Percentiles rank a stretch among this genome's conserved stretches.
These are phyloP conservation scores for Lasioglossum malachurum DNA, from an alignment of 2,888 invertebrate species.

Conservation along the genomic window DNA sequence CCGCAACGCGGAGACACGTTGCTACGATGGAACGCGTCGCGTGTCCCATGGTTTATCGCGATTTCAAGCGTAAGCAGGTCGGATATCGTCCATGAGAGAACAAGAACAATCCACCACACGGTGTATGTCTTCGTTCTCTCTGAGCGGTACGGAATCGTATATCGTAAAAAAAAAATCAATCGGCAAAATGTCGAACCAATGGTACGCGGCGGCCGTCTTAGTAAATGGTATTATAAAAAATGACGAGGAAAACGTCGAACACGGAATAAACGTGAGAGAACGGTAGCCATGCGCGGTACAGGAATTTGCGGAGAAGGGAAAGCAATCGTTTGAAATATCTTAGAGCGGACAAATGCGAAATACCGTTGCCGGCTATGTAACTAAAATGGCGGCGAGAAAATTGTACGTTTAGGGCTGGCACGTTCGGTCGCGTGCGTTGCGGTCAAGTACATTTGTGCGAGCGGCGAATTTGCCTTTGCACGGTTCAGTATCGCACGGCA, in stretches of 20 bases:
- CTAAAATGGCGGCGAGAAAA: constrained; percentile 77
- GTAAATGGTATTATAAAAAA: background rate
- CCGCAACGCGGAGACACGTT: constrained; percentile 9
- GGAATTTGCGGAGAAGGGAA: background rate
- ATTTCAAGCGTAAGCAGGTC: constrained; percentile 47
- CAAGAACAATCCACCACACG: constrained; percentile 12
- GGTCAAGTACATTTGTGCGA: constrained; percentile 45
- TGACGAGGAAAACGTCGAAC: background rate
- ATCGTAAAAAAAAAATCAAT: background rate
- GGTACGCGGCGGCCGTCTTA: background rate
- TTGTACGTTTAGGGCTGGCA: constrained; percentile 55
- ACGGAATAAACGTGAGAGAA: background rate
- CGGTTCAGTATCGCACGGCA: constrained; percentile 22
- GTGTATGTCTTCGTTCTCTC: constrained; percentile 66
- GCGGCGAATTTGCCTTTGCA: constrained; percentile 64
- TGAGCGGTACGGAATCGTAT: constrained; percentile 68
- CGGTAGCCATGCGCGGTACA: background rate
- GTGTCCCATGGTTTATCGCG: constrained; percentile 21
- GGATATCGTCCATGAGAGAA: constrained; percentile 20
- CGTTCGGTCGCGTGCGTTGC: constrained; percentile 75
- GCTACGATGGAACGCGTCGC: constrained; percentile 11
- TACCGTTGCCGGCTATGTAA: constrained; percentile 77
- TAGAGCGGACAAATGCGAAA: constrained; percentile 5
- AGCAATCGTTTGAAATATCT: background rate
- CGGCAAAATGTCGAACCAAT: background rate